Percentiles rank a stretch among this genome's conserved stretches.
These are phyloP conservation scores for Harpagus bidentatus DNA, from an alignment of 2,113 vertebrate genomes.

Conservation along the genomic window DNA sequence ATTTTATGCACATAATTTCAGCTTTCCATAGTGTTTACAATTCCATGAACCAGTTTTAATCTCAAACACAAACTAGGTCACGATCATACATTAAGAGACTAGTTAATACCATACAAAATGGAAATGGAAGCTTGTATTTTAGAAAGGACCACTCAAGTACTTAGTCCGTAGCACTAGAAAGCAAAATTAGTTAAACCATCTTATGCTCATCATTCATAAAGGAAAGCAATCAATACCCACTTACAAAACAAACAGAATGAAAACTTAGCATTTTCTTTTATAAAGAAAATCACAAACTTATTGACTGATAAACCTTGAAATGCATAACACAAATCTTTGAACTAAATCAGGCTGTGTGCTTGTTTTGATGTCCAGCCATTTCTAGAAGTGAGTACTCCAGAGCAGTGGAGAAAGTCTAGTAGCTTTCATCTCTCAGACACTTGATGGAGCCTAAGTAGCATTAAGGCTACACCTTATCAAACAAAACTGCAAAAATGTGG, in stretches of 20 bases:
- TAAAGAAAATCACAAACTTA: constrained; percentile 72
- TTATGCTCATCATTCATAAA: constrained; percentile 63
- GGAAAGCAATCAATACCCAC: constrained; percentile 85
- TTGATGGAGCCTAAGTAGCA: constrained; percentile 73
- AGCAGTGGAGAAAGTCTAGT: not conserved
- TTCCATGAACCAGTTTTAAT: not conserved
- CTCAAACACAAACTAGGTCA: not conserved
- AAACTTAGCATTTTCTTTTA: constrained; percentile 69
- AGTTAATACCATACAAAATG: not conserved
- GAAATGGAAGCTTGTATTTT: constrained; percentile 4
- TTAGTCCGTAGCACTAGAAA: constrained; percentile 45
- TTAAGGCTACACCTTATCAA: constrained; percentile 63
- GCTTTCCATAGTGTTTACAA: not conserved
- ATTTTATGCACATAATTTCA: not conserved
- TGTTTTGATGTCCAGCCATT: constrained; percentile 65
- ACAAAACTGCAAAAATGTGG: constrained; percentile 45
- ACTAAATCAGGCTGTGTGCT: constrained; percentile 48
- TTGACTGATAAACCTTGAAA: constrained; percentile 74
- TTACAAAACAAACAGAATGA: constrained; percentile 76
- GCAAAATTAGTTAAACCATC: constrained; percentile 65
- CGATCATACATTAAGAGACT: not conserved
- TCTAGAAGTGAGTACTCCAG: constrained; percentile 50
- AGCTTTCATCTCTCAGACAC: constrained; percentile 76
- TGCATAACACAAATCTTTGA: constrained; percentile 64
- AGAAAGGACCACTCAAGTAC: constrained; percentile 39